Percentiles rank a stretch among this genome's conserved stretches.
Conservation (phyloP, 2,113 vertebrate species). For the Pimephales promelas region DNA sequence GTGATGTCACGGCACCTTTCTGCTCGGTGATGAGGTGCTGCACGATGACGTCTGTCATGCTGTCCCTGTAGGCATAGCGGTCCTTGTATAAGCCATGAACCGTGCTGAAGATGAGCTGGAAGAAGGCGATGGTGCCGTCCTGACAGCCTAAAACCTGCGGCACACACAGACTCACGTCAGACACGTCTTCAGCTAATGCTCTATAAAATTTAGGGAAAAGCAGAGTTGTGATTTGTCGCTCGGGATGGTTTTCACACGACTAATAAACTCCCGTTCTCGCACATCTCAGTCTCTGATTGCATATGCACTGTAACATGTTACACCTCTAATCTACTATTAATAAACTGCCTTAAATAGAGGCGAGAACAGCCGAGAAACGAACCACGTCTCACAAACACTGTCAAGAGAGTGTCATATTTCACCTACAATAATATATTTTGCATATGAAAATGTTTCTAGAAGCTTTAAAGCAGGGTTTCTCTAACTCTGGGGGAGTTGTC, state of each 20-base stretch:
- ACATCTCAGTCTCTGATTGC: neutral
- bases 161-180: too few relatives aligned
- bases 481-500: too few relatives aligned
- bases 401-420: neutral
- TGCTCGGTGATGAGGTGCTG: constrained; percentile 77
- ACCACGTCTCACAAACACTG: neutral
- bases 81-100: constrained; percentile 97
- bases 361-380: neutral
- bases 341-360: constrained; percentile 3
- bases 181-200: neutral
- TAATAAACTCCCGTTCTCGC: neutral
- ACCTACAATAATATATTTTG: neutral
- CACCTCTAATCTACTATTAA: constrained; percentile 14
- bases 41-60: constrained; percentile 97
- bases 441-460: too few relatives aligned
- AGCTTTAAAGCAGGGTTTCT: too few relatives aligned
- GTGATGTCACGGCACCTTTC: constrained; percentile 56
- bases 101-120: constrained; percentile 95
- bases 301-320: constrained; percentile 1
- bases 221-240: neutral
- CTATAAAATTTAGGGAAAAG: neutral
- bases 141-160: constrained; percentile 89
- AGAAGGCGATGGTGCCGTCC: constrained; percentile 94
- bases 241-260: neutral
- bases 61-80: constrained; percentile 93